These are phyloP conservation scores for Drosophila tripunctata DNA, from an alignment of 2,888 invertebrate species.

Conservation along the genomic window DNA sequence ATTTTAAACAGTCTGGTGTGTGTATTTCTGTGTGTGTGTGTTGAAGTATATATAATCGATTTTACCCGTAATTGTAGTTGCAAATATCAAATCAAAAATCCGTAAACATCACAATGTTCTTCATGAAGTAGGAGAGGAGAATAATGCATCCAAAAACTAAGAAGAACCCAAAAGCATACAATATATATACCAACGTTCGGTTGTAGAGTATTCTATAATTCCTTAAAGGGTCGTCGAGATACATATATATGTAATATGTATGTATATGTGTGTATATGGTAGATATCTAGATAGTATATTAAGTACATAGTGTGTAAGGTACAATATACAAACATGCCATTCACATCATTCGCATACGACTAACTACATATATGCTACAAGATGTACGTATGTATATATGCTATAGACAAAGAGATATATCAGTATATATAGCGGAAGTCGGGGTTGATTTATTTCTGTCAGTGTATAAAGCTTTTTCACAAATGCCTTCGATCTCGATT, in stretches of 20 bases:
- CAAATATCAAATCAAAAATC: constrained; percentile 62
- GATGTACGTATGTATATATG: constrained; percentile 1
- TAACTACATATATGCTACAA: constrained; percentile 28
- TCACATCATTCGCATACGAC: constrained; percentile 43
- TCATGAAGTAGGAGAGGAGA: constrained; percentile 36
- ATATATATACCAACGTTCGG: not conserved
- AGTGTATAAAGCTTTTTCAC: constrained; percentile 49
- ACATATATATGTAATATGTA: constrained; percentile 8
- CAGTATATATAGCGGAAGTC: constrained; percentile 52
- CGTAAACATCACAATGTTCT: constrained; percentile 62
- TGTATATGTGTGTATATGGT: not conserved
- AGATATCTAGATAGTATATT: constrained; percentile 29
- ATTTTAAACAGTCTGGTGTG: constrained; percentile 51
- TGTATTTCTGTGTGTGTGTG: constrained; percentile 25
- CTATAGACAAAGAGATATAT: constrained; percentile 48
- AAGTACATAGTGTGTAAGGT: constrained; percentile 42
- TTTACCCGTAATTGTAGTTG: constrained; percentile 76
- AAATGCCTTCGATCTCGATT: constrained; percentile 34
- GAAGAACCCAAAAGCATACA: not conserved
- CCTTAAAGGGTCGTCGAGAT: constrained; percentile 41
- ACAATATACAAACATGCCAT: constrained; percentile 53
- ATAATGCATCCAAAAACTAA: not conserved
- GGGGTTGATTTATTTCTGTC: constrained; percentile 38
- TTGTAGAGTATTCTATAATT: constrained; percentile 28
- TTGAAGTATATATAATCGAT: constrained; percentile 18